phyloP scores from a whole-genome alignment of 2,888 invertebrate species.

The Drosophila bunnanda region DNA sequence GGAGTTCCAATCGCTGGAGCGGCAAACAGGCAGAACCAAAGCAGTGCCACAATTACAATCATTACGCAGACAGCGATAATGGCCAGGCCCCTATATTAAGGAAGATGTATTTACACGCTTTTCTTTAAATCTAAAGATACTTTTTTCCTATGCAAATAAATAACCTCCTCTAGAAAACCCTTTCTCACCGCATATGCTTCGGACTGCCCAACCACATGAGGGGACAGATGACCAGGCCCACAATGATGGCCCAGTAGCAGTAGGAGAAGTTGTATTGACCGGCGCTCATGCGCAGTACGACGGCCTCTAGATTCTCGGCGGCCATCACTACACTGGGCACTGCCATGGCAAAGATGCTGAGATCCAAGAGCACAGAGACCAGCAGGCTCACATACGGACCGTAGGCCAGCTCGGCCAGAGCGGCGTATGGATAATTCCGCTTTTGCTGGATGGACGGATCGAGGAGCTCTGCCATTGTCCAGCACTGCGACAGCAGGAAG shows the following conservation, averaged over 20 bases:
- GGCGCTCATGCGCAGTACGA: slow-evolving; percentile 89
- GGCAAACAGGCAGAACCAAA: slow-evolving; percentile 88
- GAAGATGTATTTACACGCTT: neutral
- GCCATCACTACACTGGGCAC: slow-evolving; percentile 93
- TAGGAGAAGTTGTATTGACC: slow-evolving; percentile 89
- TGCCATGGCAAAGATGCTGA: slow-evolving; percentile 91
- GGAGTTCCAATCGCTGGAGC: slow-evolving; percentile 81
- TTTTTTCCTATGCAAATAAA: neutral
- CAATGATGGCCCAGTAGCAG: slow-evolving; percentile 92
- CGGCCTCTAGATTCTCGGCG: slow-evolving; percentile 91
- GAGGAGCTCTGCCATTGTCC: slow-evolving; percentile 91
- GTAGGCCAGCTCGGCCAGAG: slow-evolving; percentile 91
- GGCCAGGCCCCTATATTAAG: slow-evolving; percentile 84
- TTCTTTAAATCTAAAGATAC: neutral
- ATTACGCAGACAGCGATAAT: slow-evolving; percentile 88
- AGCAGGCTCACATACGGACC: slow-evolving; percentile 87
- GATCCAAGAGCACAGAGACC: slow-evolving; percentile 89
- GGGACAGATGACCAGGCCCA: slow-evolving; percentile 91
- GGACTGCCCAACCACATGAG: slow-evolving; percentile 95
- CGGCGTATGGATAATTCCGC: slow-evolving; percentile 92
- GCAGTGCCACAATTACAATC: slow-evolving; percentile 87
- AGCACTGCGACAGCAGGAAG: slow-evolving; percentile 90
- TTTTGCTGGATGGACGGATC: slow-evolving; percentile 88
- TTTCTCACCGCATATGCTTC: slow-evolving; percentile 93
- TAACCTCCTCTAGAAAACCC: neutral